Evolutionary conservation across 2,113 vertebrate species (phyloP), one percentile per base, ranked within the genome.

Genomic region (Pelobates fuscus): DNA sequence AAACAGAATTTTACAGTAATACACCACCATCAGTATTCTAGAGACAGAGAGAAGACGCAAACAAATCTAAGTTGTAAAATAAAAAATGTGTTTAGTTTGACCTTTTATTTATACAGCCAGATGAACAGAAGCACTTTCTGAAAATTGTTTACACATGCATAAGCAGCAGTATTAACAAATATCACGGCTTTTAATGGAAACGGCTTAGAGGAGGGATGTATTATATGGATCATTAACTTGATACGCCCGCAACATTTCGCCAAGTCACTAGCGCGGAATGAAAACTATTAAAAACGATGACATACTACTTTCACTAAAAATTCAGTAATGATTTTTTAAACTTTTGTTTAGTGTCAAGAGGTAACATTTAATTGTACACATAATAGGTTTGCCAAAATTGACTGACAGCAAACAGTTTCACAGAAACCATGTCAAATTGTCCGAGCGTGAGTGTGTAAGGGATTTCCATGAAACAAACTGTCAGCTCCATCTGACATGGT

Each of bases 401-500:
- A 44, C 32, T 72, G 29, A 80, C 54, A 21, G 70, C 67, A 78
- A 79, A 57, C 52, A 29, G 1, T 30, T 79, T 78, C 69, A 55
- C 80, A 58, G 44, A 21, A 78, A 68, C 21, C 18, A 3, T 71
- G 62, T 77, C 59, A 77, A 79, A 79, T 58, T 66, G 63, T 60
- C 71, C 58, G 80, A 58, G 66, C 24, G 23, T 2, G 57, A 75
- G 30, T 64, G 37, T 52, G 81, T 1, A 77, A 61, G 80, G 58
- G 74, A 77, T 10, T 78, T 67, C 55, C 60, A 71, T 68, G 46
- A 26, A 79, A 80, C 60, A 29, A 0, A 1, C 10, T 78, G 72
- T 75, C 72, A 79, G 26, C 49, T 81, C 69, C 66, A 73, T 37
- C 69, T 83, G 11, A 55, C 60, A 78, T 78, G 59, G 17, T 73